phyloP scores from a whole-genome alignment of 2,888 invertebrate species.

The Cheilosia grossa region DNA sequence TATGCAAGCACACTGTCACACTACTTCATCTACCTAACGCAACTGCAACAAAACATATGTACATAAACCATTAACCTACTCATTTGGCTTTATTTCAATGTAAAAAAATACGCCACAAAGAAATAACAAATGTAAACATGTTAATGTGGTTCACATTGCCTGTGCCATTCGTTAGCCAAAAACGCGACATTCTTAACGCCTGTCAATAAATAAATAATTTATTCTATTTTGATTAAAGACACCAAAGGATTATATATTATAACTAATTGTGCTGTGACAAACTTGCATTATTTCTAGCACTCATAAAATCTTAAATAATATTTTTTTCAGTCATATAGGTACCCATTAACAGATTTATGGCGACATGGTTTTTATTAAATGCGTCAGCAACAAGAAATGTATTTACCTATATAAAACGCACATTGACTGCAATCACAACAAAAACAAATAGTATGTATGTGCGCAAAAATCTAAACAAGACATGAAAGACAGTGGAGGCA shows the following conservation, averaged over 20 bases:
- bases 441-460: background rate
- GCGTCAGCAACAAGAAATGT: slow-evolving; percentile 22
- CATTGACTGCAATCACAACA: background rate
- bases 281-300: slow-evolving; percentile 28
- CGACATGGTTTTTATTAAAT: background rate
- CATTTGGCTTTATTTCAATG: no score
- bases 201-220: slow-evolving; percentile 28
- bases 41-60: background rate
- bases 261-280: slow-evolving; percentile 3
- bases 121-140: slow-evolving; percentile 2
- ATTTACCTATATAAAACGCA: background rate
- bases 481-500: background rate
- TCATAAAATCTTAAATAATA: background rate
- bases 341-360: slow-evolving; percentile 16
- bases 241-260: background rate
- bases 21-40: no score
- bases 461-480: slow-evolving; percentile 13
- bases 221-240: slow-evolving; percentile 10
- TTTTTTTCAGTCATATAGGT: background rate
- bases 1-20: no score
- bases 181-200: background rate
- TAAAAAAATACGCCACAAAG: background rate
- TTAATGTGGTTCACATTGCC: background rate
- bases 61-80: no score
- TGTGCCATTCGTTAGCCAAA: background rate